Conservation (phyloP, 2,113 vertebrate species). For the Grammomys surdaster region DNA sequence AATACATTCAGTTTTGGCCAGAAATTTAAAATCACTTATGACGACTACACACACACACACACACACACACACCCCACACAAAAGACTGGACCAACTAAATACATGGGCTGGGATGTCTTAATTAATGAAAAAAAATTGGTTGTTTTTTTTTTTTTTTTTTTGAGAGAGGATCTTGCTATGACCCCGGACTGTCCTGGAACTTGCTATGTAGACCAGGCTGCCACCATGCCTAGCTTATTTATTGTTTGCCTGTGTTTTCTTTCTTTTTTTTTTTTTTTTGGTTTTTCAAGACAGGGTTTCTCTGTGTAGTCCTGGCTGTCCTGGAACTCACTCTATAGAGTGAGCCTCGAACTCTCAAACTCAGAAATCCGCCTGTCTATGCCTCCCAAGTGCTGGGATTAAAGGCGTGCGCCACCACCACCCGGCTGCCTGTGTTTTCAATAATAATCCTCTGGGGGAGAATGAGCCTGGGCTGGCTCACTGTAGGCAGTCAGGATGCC, state of each 20-base stretch:
- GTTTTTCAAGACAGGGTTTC: too few species aligned
- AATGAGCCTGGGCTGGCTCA: neutral
- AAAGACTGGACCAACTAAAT: neutral
- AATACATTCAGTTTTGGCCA: neutral
- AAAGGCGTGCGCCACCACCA: too few species aligned
- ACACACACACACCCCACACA: too few species aligned
- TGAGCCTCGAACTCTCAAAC: too few species aligned
- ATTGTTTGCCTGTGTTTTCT: neutral
- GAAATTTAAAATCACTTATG: neutral
- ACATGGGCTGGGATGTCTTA: neutral
- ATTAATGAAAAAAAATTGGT: neutral
- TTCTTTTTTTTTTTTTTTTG: too few species aligned
- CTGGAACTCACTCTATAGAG: too few species aligned
- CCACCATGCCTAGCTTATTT: neutral
- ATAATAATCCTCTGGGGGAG: neutral
- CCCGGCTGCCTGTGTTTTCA: neutral
- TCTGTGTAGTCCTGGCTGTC: too few species aligned
- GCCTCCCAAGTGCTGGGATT: too few species aligned
- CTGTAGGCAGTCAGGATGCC: neutral
- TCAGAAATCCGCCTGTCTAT: too few species aligned
- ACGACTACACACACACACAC: neutral
- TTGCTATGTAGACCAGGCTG: neutral
- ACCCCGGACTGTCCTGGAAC: neutral
- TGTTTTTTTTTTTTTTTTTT: neutral
- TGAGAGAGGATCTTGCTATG: neutral